Evolutionary conservation across 2,113 vertebrate species (phyloP).

Genomic region (pig (Sus scrofa)): T2T-Sscrofa CM000825.6:65906501-65907000

Average conservation of each 20-base stretch:
- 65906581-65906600: too few species aligned
- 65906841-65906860: neutral
- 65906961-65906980: neutral
- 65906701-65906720: neutral
- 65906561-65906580: too few species aligned
- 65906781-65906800: neutral
- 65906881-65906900: neutral
- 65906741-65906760: neutral
- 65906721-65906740: neutral
- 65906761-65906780: neutral
- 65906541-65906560: too few species aligned
- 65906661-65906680: neutral
- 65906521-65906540: too few species aligned
- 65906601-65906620: neutral
- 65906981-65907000: neutral
- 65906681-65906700: neutral
- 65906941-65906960: neutral
- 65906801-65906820: accelerated
- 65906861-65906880: constrained; percentile 25
- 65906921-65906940: neutral
- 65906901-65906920: neutral
- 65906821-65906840: too few species aligned
- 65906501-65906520: too few species aligned
- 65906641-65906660: neutral
- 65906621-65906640: neutral